Evolutionary conservation across 1,140 invertebrate genomes (phyloP), one percentile per base, ranked within the genome.

Genomic region (Triops longicaudatus): DNA sequence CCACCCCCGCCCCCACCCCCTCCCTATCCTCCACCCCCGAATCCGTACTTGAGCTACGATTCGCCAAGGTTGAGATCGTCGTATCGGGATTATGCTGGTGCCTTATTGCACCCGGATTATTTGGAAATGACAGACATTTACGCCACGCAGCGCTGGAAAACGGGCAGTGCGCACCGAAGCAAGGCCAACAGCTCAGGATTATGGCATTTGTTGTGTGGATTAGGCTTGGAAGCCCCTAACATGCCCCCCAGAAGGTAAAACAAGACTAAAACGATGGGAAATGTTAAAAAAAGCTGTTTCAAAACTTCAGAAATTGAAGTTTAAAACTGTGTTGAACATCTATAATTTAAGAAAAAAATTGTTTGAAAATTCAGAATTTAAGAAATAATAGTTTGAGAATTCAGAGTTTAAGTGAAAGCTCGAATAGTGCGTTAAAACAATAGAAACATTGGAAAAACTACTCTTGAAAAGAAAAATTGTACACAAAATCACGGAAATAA

Each of bases 81-180:
- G 14, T 63, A 63, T 22, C 50, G 50, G 6, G 50, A 63, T 63
- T 63, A 63, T 63, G 50, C 50, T 63, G 50, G 50, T 22, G 50
- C 50, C 14, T 63, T 63, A 17, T 22, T 63, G 22, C 50, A 22
- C 50, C 50, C 50, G 50, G 50, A 63, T 63, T 63, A 63, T 14
- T 22, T 63, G 50, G 50, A 63, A 63, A 63, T 63, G 50, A 63
- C 50, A 1, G 50, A 63, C 22, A 63, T 63, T 63, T 63, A 63
- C 50, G 50, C 50, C 17, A 63, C 50, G 50, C 50, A 63, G 50
- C 50, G 50, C 50, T 63, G 50, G 50, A 63, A 63, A 63, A 22
- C n/a, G 10, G 50, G 50, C 50, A 63, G 7, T 63, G 22, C 50
- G 10, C 9, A 5, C 7, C 10, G 17, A 63, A 63, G 50, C 50